Percentiles rank a stretch among this genome's conserved stretches.
Conservation (phyloP, 2,888 invertebrate species). For the Oscheius sp. region DNA sequence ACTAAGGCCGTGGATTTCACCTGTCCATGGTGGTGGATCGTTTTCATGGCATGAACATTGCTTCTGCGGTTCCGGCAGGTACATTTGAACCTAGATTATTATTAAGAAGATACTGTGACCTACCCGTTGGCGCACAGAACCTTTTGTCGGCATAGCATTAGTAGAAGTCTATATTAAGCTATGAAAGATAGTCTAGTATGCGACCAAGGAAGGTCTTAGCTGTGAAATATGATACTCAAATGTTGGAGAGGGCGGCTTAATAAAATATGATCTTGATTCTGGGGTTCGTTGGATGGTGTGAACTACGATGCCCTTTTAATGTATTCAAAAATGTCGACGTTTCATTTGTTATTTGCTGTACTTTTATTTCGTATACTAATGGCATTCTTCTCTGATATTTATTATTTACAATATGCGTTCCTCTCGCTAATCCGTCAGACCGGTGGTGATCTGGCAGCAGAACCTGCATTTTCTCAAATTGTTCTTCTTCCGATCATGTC, state of each 20-base stretch:
- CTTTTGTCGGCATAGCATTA: slow-evolving; percentile 21
- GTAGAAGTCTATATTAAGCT: neutral
- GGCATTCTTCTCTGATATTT: neutral
- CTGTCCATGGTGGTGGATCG: slow-evolving; percentile 67
- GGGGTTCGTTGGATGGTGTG: too few species aligned
- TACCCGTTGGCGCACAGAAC: slow-evolving; percentile 10
- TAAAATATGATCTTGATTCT: slow-evolving; percentile 25
- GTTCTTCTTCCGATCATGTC: too few species aligned
- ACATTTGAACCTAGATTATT: slow-evolving; percentile 42
- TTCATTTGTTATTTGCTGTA: too few species aligned
- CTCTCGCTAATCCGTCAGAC: too few species aligned
- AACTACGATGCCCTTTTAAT: slow-evolving; percentile 14
- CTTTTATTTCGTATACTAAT: too few species aligned
- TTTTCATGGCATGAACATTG: slow-evolving; percentile 60
- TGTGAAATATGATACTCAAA: slow-evolving; percentile 18
- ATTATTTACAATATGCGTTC: too few species aligned
- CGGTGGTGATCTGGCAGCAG: too few species aligned
- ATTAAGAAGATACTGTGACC: neutral
- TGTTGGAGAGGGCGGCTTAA: slow-evolving; percentile 26
- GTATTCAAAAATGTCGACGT: neutral
- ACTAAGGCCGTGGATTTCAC: slow-evolving; percentile 66
- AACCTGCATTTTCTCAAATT: too few species aligned
- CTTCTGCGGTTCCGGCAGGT: slow-evolving; percentile 46
- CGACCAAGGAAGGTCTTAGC: slow-evolving; percentile 16
- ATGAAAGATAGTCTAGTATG: slow-evolving; percentile 6